Evolutionary conservation across 1,140 invertebrate genomes (phyloP).

Genomic region (Bilobella aurantiaca): DNA sequence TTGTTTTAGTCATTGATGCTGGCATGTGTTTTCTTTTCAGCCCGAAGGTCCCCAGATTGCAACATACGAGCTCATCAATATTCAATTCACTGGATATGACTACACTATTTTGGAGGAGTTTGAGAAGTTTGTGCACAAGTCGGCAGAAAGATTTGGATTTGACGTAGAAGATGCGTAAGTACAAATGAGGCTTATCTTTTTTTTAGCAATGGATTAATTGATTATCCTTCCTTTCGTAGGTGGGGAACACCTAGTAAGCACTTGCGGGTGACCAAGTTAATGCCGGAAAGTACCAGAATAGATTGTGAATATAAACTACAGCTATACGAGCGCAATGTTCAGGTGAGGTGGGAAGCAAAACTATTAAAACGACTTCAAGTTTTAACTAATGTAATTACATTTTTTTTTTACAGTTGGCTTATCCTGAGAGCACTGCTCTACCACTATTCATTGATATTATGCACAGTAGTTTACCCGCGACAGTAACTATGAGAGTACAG

Average conservation of each 20-base stretch:
- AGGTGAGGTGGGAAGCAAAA: neutral
- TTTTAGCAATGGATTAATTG: neutral
- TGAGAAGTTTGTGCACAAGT: conserved; percentile 61
- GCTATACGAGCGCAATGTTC: neutral
- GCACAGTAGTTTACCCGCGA: neutral
- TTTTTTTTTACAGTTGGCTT: neutral
- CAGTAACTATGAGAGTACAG: neutral
- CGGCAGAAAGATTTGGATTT: conserved; percentile 60
- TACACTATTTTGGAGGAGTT: conserved; percentile 68
- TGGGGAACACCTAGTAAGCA: conserved; percentile 61
- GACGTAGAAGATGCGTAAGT: conserved; percentile 62
- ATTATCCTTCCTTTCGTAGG: conserved; percentile 42
- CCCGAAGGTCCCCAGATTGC: conserved; percentile 42
- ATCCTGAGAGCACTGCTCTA: neutral
- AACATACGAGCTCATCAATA: conserved; percentile 59
- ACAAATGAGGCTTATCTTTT: neutral
- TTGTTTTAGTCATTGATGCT: neutral
- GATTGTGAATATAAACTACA: neutral
- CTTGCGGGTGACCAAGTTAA: conserved; percentile 29
- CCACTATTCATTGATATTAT: neutral
- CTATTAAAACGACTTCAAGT: neutral
- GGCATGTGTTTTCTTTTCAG: neutral
- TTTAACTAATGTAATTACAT: neutral
- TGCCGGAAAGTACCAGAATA: neutral
- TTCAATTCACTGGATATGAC: conserved; percentile 71